These are phyloP conservation scores for Tupaia chinensis DNA, from an alignment of 2,113 vertebrate species.

Conservation along the genomic window DNA sequence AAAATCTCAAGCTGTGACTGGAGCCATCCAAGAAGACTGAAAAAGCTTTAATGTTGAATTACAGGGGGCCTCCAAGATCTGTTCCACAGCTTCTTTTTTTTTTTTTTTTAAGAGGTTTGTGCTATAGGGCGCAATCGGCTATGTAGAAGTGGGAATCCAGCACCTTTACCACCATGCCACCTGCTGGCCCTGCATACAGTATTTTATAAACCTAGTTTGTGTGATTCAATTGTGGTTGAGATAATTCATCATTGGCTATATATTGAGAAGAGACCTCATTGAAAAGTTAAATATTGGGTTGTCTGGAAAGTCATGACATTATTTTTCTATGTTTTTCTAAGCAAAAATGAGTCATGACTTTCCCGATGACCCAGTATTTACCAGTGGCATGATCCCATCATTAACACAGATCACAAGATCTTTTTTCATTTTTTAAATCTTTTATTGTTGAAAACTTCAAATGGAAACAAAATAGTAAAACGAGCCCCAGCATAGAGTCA, in stretches of 20 bases:
- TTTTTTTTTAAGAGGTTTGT: conserved; percentile 58
- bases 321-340: too few species aligned
- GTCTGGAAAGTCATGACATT: too few species aligned
- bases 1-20: neutral
- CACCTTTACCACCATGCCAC: too few species aligned
- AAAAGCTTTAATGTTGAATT: conserved; percentile 35
- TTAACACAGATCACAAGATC: conserved; percentile 50
- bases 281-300: neutral
- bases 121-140: too few species aligned
- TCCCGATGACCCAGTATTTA: neutral
- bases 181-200: neutral
- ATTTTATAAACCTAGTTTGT: conserved; percentile 50
- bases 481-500: neutral
- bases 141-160: too few species aligned
- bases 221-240: conserved; percentile 23
- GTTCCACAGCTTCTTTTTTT: conserved; percentile 49
- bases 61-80: neutral
- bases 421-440: neutral
- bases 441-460: conserved; percentile 60
- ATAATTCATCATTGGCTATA: neutral
- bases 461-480: conserved; percentile 48
- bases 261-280: conserved; percentile 45
- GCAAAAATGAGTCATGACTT: too few species aligned
- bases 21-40: neutral
- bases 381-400: neutral